Conservation (phyloP, 2,797 vertebrate species). For the Macropus fuliginosus region DNA sequence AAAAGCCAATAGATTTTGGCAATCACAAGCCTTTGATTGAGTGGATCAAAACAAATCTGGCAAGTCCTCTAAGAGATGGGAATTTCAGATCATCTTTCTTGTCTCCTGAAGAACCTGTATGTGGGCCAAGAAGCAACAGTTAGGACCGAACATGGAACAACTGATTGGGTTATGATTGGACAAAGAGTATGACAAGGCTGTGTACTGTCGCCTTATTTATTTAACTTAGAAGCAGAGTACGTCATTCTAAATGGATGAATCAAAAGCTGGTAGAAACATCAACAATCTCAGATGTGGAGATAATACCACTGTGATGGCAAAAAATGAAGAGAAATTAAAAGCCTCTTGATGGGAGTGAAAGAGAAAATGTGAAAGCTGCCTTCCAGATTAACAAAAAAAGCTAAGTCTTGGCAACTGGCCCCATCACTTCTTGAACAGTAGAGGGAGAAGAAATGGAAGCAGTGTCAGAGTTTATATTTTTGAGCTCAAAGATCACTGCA, state of each 20-base stretch:
- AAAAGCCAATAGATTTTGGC: not conserved
- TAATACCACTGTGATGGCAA: not conserved
- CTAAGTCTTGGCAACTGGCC: not conserved
- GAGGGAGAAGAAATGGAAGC: not conserved
- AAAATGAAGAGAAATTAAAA: not conserved
- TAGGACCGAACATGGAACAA: not conserved
- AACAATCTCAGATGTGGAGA: not conserved
- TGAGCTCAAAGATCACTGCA: not conserved
- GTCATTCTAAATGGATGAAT: not conserved
- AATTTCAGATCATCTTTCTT: not conserved
- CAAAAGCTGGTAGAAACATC: not conserved
- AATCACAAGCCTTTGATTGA: not conserved
- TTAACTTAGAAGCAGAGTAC: not conserved
- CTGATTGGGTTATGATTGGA: not conserved
- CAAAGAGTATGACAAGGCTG: not conserved
- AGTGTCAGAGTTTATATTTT: not conserved
- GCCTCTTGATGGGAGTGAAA: not conserved
- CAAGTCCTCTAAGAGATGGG: not conserved
- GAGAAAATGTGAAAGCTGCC: not conserved
- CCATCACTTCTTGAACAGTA: not conserved
- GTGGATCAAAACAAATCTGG: not conserved
- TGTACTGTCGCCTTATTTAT: not conserved
- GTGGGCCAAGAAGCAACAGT: not conserved
- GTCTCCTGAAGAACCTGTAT: not conserved
- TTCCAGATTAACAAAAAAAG: not conserved